Conservation (phyloP, 1,140 invertebrate species). For the Melanaphis sacchari region DNA sequence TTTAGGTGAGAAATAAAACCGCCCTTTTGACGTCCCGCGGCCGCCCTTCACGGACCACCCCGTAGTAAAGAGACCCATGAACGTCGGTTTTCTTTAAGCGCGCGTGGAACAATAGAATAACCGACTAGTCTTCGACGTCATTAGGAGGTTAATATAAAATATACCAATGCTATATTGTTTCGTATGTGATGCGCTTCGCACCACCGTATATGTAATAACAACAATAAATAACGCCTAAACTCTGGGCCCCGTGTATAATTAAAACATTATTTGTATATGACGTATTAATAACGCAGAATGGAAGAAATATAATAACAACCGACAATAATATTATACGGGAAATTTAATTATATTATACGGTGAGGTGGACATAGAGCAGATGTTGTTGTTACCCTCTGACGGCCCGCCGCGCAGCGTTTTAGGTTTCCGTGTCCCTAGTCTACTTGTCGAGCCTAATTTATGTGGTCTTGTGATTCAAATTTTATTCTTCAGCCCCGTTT, state of each 20-base stretch:
- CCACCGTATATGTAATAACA: not conserved
- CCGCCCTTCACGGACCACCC: constrained; percentile 46
- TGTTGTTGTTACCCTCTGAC: constrained; percentile 20
- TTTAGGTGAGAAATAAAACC: constrained; percentile 44
- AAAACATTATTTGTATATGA: constrained; percentile 51
- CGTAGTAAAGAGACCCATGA: not conserved
- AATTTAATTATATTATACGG: constrained; percentile 27
- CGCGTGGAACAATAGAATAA: constrained; percentile 31
- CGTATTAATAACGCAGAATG: constrained; percentile 31
- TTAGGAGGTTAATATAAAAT: not conserved
- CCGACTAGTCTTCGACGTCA: not conserved
- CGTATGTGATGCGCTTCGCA: not conserved
- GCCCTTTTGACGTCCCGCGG: constrained; percentile 41
- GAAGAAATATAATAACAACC: not conserved
- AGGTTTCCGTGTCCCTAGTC: not conserved
- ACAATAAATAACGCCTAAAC: constrained; percentile 48
- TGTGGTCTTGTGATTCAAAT: constrained; percentile 34
- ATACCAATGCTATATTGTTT: not conserved
- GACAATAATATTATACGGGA: not conserved
- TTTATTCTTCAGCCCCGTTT: not conserved
- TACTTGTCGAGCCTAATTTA: not conserved
- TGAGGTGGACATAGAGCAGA: constrained; percentile 32
- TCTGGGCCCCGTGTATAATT: constrained; percentile 35
- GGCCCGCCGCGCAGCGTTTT: not conserved
- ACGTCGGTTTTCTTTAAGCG: not conserved